Base-by-base conservation (phyloP, 2,113 vertebrate genomes). In the Lasiurus cinereus region DNA sequence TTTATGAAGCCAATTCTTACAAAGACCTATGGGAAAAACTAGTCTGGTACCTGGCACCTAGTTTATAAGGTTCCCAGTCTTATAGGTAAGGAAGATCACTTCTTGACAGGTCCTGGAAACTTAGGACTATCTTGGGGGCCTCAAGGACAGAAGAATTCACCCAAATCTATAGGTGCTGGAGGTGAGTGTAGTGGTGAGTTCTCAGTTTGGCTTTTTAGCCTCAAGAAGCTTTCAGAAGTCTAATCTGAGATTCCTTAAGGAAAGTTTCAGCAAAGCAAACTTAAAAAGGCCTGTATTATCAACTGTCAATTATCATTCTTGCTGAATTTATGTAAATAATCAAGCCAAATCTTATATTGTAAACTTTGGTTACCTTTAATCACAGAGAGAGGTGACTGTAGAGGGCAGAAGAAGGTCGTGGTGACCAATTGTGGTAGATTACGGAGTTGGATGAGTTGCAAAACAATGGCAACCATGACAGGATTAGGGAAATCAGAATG, bases 401-500 rank as follows among this genome's bases (percentile, higher is more conserved):
- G 54, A 14, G 36, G 19, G 6, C 10, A 0, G 19, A 15, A n/a
- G 11, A 48, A 21, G n/a, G 22, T 1, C 2, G 8, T 46, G 18
- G 36, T 62, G 77, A 46, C 43, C 3, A 3, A 56, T 3, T 6
- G 19, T 48, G 54, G 2, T 6, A 21, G 22, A 31, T 19, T 73
- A n/a, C 19, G 4, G 4, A 43, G 48, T 43, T 78, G 24, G 3
- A 36, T 62, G 31, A 31, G 15, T 43, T 66, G 64, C 7, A 48
- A 72, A 56, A 27, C 13, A 89, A 22, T 82, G 29, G 5, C 8
- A 13, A 2, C 13, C 50, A 13, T 1, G 39, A 46, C 6, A 36
- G 79, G 22, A 93, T 88, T 46, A 31, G 50, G 5, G 14, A 78
- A 85, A 24, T 79, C 24, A 29, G 18, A 88, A 39, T 7, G 15